phyloP scores from a whole-genome alignment of 2,797 vertebrate species.

The Lepidocolaptes lacrymiger region DNA sequence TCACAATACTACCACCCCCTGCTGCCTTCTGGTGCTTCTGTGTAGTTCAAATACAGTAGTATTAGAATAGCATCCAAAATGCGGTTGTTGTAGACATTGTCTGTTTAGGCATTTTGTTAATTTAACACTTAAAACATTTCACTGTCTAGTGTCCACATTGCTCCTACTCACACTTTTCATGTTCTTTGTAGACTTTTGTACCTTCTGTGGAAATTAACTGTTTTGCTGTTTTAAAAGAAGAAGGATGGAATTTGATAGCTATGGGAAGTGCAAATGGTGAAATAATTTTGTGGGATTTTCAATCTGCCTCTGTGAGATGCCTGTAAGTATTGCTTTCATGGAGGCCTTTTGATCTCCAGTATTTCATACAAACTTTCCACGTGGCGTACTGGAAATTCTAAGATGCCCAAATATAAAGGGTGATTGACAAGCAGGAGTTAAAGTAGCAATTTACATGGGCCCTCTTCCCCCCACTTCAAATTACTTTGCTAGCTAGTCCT shows the following conservation, averaged over 20 bases:
- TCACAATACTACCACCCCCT: background rate
- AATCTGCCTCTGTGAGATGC: slow-evolving; percentile 63
- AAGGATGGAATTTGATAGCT: slow-evolving; percentile 69
- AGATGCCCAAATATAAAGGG: background rate
- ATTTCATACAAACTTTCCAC: background rate
- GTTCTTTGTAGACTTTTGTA: slow-evolving; percentile 39
- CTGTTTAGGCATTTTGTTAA: background rate
- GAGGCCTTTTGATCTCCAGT: background rate
- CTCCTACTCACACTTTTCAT: background rate
- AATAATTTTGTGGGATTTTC: slow-evolving; percentile 77
- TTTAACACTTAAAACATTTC: background rate
- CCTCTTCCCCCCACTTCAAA: background rate
- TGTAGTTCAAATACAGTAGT: background rate
- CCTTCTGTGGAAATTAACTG: slow-evolving; percentile 47
- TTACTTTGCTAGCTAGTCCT: background rate
- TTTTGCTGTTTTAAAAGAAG: slow-evolving; percentile 70
- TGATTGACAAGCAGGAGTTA: background rate
- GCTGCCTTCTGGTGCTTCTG: background rate
- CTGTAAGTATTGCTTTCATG: slow-evolving; percentile 69
- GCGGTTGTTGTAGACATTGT: background rate
- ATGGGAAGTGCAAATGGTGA: slow-evolving; percentile 66
- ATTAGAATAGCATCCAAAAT: background rate
- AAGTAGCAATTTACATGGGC: background rate
- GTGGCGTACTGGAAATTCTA: background rate
- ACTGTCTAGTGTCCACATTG: background rate